Evolutionary conservation across 1,140 invertebrate genomes (phyloP), one percentile per base, ranked within the genome.

Genomic region (Eriosoma lanigerum): DNA sequence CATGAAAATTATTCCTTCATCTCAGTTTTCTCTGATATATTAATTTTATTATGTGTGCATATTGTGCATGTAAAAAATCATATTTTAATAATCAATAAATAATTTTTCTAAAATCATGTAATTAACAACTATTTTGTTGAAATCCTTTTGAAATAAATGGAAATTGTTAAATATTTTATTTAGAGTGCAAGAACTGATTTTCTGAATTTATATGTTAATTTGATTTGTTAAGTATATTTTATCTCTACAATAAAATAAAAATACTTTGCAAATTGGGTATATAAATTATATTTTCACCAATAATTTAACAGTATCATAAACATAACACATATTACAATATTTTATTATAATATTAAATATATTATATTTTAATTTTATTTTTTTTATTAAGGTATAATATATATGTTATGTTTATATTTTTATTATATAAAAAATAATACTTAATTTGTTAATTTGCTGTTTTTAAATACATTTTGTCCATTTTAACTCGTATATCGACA

Each of bases 381-480:
- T 19, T 24, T 19, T 26, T 24, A 70, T 70, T 50, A 48, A 70
- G 26, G 24, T 48, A 15, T 29, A 48, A 48, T 48, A 44, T 70
- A 26, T 70, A 48, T 50, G 66, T 70, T 70, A 50, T 70, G 15
- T 70, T 70, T 26, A 48, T 70, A 10, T 48, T 70, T n/a, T 70
- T 50, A 70, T 50, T 17, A 50, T 50, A 21, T 10, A 70, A 48
- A 13, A 17, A 46, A 17, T 26, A 70, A 26, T 17, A 48, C 1
- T 70, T 26, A 19, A 48, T 19, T 70, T 26, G 24, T 58, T 26
- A 26, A 58, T 5, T 26, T 58, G 17, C 10, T 52, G 3, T 24
- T 56, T 56, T 26, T 58, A 26, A 58, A 24, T 58, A 26, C 2
- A 58, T 58, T 24, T 26, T 13, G 10, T 9, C 9, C 13, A 58